Evolutionary conservation across 2,888 invertebrate genomes (phyloP), one percentile per base, ranked within the genome.

Genomic region (Ectobius pallidus): DNA sequence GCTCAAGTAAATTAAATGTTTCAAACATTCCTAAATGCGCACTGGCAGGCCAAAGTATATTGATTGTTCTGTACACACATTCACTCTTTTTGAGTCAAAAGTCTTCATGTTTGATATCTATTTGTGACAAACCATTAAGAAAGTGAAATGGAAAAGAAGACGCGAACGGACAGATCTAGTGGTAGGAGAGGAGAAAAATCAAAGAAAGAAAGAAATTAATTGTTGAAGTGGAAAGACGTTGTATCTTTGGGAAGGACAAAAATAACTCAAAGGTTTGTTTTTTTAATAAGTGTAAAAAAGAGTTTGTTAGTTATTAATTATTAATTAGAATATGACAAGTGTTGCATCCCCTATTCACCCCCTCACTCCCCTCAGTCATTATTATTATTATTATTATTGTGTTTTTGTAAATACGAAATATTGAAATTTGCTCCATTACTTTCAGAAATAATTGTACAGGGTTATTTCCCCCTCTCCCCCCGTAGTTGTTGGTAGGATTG

Each of bases 251-350:
- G 52, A 52, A 25, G 63, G 32, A n/a, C n/a, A n/a, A n/a, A n/a
- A n/a, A n/a, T n/a, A 32, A 42, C 63, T 63, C 6, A 14, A 22
- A 65, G 65, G 25, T 65, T 71, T 70, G 67, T 72, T 72, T 72
- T n/a, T 72, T 62, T 69, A 69, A 72, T 69, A 69, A 72, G 72
- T 75, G 75, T 75, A 75, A 44, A 75, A 58, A 73, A 69, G n/a
- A n/a, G 73, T 71, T 73, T 75, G 73, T 75, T 75, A 75, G 75
- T 71, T 73, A 75, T 75, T 58, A 73, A 61, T 75, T 62, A 75
- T 73, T 75, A 70, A 67, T 67, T 69, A 72, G 68, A 52, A 70
- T 61, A 30, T 61, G 70, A 58, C 14, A 25, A n/a, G 46, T 65
- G 65, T 65, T 65, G 65, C 65, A 18, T 34, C 65, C 46, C 11